Base-by-base conservation (phyloP, 2,797 vertebrate species). In the Carapus acus region DNA sequence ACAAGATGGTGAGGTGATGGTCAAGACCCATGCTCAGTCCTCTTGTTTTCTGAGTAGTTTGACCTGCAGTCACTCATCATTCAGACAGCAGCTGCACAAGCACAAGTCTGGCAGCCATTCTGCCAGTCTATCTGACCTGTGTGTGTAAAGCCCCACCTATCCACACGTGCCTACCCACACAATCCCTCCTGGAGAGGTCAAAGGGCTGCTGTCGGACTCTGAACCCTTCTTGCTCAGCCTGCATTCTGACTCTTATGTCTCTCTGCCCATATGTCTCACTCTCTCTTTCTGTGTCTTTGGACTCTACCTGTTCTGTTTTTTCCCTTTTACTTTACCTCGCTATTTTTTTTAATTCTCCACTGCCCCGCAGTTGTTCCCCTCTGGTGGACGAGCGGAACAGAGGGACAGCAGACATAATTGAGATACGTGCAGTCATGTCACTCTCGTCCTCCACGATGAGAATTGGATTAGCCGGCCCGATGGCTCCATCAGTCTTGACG, bases 381-480 rank as follows among this genome's bases (percentile, higher is more conserved):
- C n/a, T 49, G 9, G 43, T 43, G 43, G 55, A 79, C 55, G 43
- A 64, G 57, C 24, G 14, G 47, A 71, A 66, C 59, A 65, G 81
- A 79, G 71, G 73, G 77, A 73, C 75, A 77, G 70, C 46, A 1
- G 67, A 53, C 58, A 72, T 84, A 81, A 85, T 84, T 80, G 77
- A 83, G 76, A 79, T 72, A 65, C 82, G 78, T 77, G 73, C 83
- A 61, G 68, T 71, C 57, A 62, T 67, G 74, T 81, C 72, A 49
- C 61, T 75, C 61, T 75, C 68, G 58, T 67, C 16, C 37, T 36
- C 37, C 57, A 40, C 53, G 48, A 79, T 56, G 73, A 75, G 71
- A 85, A 81, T 85, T 76, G 73, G 87, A 87, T 88, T 83, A 84
- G 74, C 57, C 62, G 64, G 78, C 73, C 74, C 69, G 74, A 65